phyloP scores from a whole-genome alignment of 2,797 vertebrate species.

The Neostethus bicornis region DNA sequence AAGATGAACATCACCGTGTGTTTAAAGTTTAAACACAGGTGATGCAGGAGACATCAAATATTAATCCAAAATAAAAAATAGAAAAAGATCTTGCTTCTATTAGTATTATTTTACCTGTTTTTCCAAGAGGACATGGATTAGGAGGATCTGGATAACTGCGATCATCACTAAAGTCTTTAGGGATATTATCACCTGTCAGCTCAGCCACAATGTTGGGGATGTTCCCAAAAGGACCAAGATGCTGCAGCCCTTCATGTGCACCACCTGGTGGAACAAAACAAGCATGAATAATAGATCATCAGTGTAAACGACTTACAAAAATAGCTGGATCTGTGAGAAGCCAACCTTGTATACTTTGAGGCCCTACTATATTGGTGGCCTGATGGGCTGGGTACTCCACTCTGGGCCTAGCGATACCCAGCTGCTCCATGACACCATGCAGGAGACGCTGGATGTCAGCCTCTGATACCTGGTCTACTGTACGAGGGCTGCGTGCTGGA shows the following conservation, averaged over 20 bases:
- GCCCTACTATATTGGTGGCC: conserved; percentile 94
- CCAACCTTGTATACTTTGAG: conserved; percentile 93
- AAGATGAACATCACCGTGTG: too few relatives aligned
- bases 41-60: neutral
- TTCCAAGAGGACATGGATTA: conserved; percentile 94
- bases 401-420: conserved; percentile 93
- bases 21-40: neutral
- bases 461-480: conserved; percentile 89
- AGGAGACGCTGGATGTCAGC: conserved; percentile 94
- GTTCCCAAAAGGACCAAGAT: conserved; percentile 95
- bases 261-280: conserved; percentile 82
- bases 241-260: conserved; percentile 96
- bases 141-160: conserved; percentile 97
- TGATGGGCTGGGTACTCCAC: conserved; percentile 97
- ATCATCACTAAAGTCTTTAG: conserved; percentile 94
- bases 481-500: conserved; percentile 82
- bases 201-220: conserved; percentile 98
- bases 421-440: conserved; percentile 95
- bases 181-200: conserved; percentile 93
- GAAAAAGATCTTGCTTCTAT: too few relatives aligned
- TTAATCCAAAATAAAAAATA: too few relatives aligned
- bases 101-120: conserved; percentile 90
- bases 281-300: too few relatives aligned
- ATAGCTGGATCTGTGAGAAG: too few relatives aligned
- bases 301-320: neutral